Base-by-base conservation (phyloP, 1,140 invertebrate genomes). In the Chironomus tepperi region DNA sequence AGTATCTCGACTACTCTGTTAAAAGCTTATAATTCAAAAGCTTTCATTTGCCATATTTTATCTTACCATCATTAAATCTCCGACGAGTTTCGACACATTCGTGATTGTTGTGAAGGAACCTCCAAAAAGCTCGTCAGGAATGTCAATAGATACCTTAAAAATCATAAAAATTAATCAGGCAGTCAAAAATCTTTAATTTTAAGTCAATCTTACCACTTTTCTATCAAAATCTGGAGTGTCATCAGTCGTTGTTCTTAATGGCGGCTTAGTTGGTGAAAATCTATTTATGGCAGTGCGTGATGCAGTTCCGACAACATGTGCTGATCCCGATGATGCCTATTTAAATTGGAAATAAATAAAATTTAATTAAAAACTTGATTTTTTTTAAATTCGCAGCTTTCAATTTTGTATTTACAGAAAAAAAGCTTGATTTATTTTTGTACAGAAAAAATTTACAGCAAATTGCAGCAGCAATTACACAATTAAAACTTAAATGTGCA, bases 41-140 rank as follows among this genome's bases (percentile, higher is more conserved):
- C 57, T 34, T 72, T 43, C 2, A n/a, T 64, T 42, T 43, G 24
- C 73, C 18, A 70, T 70, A 3, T 34, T 34, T 57, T 72, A 47
- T 76, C 81, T 86, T 84, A 92, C 91, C 84, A 90, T 86, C 70
- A 92, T 89, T 15, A 90, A 83, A 75, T 86, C 87, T 24, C 88
- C 89, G 73, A 91, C 77, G 34, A 89, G 81, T 81, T 89, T 88
- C 78, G 89, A 91, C 76, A 90, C 80, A 75, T 87, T 87, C 73
- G 90, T 91, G 47, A 92, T 81, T n/a, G 91, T 82, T 74, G 85
- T 86, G 81, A 92, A 91, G 77, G 89, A 88, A 15, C 87, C 86
- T 72, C 88, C 89, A 79, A 93, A 89, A 73, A 90, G 81, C 78
- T 83, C 82, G 67, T 87, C 84, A 64, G 90, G 90, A 75, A 92